Evolutionary conservation across 2,888 invertebrate genomes (phyloP), one percentile per base, ranked within the genome.

Genomic region (Fabriciana adippe): DNA sequence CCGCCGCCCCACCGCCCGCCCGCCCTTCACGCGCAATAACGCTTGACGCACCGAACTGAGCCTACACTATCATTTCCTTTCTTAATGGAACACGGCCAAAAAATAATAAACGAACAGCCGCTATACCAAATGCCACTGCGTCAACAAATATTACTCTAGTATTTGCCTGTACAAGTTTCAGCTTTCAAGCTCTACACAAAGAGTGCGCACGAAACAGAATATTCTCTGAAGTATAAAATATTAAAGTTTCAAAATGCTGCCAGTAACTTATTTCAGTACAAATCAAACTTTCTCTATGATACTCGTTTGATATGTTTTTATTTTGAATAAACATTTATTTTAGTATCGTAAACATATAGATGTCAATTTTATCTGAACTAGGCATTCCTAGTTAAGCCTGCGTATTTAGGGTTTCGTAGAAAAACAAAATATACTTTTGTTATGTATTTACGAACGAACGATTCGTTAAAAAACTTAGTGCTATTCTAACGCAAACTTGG

Each of bases 1-100:
- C 82, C 78, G 66, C 68, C 68, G 65, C 54, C 60, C 68, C 70
- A 14, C 55, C 55, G 54, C 62, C 67, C 68, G 54, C 55, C 81
- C 78, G 77, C 75, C 78, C 73, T 76, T 78, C 76, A 77, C 82
- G 80, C 82, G 76, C 76, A 76, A 73, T 79, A 76, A 77, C 81
- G 78, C 78, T 74, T 77, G 79, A 83, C 84, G 82, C 83, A 80
- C 77, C 76, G 74, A 74, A 70, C 70, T 74, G 72, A 73, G 74
- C 75, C 74, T 74, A 76, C 74, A 76, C 74, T 74, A 73, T 74
- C 75, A 76, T 71, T 73, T 72, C 66, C 69, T 70, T 72, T 63
- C 69, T 62, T 65, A 69, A 66, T 67, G 65, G 65, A 66, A 69
- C 51, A 53, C 56, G 55, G 67, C 67, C 67, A 67, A 67, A 67